A percentile compares a stretch with the other conserved stretches of the same genome.
Conservation (phyloP, 2,888 invertebrate species). For the Erebia palarica region DNA sequence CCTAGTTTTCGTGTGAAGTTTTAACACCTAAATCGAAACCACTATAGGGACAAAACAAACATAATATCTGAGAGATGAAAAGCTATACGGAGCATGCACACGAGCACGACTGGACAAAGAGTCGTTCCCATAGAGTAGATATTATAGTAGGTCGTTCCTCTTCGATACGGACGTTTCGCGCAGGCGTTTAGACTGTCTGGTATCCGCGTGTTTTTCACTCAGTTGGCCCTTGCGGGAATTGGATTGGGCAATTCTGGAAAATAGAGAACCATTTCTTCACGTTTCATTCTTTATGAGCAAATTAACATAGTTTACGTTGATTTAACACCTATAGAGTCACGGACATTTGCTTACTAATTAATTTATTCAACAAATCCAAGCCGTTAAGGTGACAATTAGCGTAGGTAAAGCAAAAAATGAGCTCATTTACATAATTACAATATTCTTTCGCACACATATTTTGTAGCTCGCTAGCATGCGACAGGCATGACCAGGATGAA, state of each 20-base stretch:
- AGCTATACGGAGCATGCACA: no score
- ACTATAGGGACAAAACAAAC: no score
- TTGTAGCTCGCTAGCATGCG: background rate
- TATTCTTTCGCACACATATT: constrained; percentile 6
- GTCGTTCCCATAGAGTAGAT: no score
- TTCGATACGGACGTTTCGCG: no score
- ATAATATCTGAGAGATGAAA: no score
- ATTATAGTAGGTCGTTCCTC: no score
- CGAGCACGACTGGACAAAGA: no score
- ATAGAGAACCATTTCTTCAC: background rate
- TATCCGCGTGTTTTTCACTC: no score
- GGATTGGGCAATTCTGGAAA: background rate
- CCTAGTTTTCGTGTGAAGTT: no score
- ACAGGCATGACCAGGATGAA: background rate
- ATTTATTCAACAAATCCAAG: constrained; percentile 1
- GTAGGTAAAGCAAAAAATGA: background rate
- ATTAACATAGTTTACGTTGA: background rate
- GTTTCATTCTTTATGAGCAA: background rate
- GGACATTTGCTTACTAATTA: background rate
- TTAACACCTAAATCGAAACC: no score
- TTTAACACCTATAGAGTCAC: background rate
- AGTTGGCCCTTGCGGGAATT: background rate
- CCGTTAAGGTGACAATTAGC: background rate
- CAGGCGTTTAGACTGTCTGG: no score
- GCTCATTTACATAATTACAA: constrained; percentile 15